These are phyloP conservation scores for Neotoxoptera formosana DNA, from an alignment of 1,140 invertebrate species.

Conservation along the genomic window DNA sequence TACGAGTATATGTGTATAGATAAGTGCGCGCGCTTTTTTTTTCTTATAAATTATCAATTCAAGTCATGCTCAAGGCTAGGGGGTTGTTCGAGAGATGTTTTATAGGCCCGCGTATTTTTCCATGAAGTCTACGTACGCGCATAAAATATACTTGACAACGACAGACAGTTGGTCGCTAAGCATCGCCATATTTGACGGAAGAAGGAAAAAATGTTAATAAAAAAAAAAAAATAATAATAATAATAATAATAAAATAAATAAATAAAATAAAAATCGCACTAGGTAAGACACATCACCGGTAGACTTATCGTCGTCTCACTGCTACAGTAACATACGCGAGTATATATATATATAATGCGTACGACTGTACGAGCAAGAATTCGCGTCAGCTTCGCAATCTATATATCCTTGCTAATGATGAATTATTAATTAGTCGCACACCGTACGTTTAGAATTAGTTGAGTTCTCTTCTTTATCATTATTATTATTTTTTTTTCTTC, in stretches of 20 bases:
- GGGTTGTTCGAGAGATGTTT: constrained; percentile 43
- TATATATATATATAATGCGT: background rate
- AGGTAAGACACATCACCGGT: background rate
- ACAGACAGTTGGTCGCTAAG: constrained; percentile 54
- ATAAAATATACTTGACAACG: constrained; percentile 42
- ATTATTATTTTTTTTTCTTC: background rate
- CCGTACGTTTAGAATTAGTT: constrained; percentile 11
- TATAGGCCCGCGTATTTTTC: constrained; percentile 44
- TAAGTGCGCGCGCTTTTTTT: background rate
- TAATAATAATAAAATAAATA: constrained; percentile 29
- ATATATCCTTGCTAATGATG: constrained; percentile 44
- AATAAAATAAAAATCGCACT: constrained; percentile 14
- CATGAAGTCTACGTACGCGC: constrained; percentile 31
- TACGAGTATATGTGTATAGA: background rate
- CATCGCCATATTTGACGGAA: constrained; percentile 37
- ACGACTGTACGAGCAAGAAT: constrained; percentile 41
- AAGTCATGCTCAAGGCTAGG: constrained; percentile 44
- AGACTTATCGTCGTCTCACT: constrained; percentile 51
- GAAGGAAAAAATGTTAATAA: constrained; percentile 4
- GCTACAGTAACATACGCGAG: background rate
- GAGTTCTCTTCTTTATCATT: background rate
- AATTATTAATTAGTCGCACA: constrained; percentile 53
- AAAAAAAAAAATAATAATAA: background rate
- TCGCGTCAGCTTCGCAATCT: background rate
- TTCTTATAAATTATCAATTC: constrained; percentile 36